Conservation (phyloP, 2,888 invertebrate genomes). For the Sisyra terminalis region DNA sequence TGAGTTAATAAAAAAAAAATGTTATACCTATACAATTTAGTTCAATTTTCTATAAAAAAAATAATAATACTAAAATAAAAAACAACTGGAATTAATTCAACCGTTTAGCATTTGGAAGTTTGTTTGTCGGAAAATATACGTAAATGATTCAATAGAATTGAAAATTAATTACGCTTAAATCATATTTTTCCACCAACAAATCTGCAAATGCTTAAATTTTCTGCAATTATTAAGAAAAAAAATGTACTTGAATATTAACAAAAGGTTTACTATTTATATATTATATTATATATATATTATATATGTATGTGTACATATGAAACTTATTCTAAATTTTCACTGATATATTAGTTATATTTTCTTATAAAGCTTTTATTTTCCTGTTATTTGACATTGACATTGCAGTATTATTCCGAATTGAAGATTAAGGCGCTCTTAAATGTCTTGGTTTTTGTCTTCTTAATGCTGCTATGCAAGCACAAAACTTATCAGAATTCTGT, state of each 20-base stretch:
- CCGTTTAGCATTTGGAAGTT: background rate
- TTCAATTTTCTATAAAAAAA: no score
- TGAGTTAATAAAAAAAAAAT: no score
- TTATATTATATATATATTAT: constrained; percentile 1
- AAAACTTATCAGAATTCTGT: constrained; percentile 5
- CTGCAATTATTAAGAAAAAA: background rate
- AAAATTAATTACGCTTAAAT: background rate
- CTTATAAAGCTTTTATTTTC: background rate
- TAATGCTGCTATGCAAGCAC: background rate
- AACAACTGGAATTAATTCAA: no score
- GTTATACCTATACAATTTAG: no score
- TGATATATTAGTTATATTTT: constrained; percentile 2
- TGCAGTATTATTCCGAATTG: background rate
- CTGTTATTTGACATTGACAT: background rate
- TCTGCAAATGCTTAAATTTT: background rate
- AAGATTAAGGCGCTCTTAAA: background rate
- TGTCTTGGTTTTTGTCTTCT: background rate
- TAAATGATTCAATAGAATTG: background rate
- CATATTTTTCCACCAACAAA: background rate
- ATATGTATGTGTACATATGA: background rate
- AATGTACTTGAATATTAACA: background rate
- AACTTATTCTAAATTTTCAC: constrained; percentile 1
- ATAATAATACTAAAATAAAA: no score
- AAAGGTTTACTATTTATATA: constrained; percentile 1
- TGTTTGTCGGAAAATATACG: background rate